Evolutionary conservation across 1,140 invertebrate species (phyloP).

Genomic region (Antheraea pernyi): DNA sequence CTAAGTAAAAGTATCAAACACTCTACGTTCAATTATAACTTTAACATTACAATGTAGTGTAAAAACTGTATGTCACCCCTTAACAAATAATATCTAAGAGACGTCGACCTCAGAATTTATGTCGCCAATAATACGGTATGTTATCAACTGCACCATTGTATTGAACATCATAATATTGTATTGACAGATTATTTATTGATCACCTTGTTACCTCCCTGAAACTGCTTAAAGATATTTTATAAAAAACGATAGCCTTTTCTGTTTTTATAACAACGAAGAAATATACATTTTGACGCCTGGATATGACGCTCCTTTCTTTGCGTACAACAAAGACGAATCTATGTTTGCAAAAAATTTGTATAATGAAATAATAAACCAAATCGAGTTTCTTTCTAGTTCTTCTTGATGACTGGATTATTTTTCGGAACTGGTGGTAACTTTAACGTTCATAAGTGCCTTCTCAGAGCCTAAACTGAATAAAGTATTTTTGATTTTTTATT

Average conservation of each 20-base stretch:
- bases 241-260: neutral
- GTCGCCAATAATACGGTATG: constrained; percentile 50
- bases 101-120: constrained; percentile 46
- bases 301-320: too few relatives aligned
- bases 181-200: constrained; percentile 52
- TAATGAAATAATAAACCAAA: too few relatives aligned
- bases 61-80: constrained; percentile 40
- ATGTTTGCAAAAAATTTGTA: too few relatives aligned
- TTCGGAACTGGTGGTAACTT: too few relatives aligned
- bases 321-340: too few relatives aligned
- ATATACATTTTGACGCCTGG: too few relatives aligned
- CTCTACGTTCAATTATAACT: neutral
- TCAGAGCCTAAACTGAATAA: too few relatives aligned
- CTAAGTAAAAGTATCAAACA: constrained; percentile 33
- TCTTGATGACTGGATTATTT: too few relatives aligned
- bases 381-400: too few relatives aligned
- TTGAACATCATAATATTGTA: constrained; percentile 68
- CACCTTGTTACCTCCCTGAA: neutral
- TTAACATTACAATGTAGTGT: neutral
- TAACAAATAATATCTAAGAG: constrained; percentile 40
- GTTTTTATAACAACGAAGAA: too few relatives aligned
- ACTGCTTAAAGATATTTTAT: neutral
- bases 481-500: too few relatives aligned
- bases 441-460: too few relatives aligned
- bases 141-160: constrained; percentile 47